Conservation (phyloP, 2,888 invertebrate genomes). For the Pandemis cinnamomeana region DNA sequence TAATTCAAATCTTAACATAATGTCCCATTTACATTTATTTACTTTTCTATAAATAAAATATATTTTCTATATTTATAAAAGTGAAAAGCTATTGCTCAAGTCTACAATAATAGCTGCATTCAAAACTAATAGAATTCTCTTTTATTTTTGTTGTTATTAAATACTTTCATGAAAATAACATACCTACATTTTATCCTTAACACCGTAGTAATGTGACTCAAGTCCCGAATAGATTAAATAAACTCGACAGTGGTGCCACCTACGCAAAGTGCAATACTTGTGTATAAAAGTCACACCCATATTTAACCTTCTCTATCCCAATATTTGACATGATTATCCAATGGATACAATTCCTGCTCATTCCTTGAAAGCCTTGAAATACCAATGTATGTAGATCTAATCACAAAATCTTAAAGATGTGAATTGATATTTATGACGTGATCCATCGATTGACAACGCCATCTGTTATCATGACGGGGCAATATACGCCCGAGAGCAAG, state of each 20-base stretch:
- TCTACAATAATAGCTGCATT: neutral
- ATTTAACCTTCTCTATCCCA: neutral
- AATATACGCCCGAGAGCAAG: too few species aligned
- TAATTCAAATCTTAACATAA: neutral
- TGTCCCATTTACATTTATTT: neutral
- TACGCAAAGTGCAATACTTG: neutral
- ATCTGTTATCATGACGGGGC: too few species aligned
- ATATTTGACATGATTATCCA: too few species aligned
- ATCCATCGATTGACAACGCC: too few species aligned
- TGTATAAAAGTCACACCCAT: neutral
- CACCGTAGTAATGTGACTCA: too few species aligned
- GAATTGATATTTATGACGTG: too few species aligned
- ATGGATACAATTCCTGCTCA: too few species aligned
- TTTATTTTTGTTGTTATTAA: neutral
- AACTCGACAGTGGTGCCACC: neutral
- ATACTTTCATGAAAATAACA: neutral
- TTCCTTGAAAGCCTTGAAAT: too few species aligned
- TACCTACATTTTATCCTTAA: neutral
- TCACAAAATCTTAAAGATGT: too few species aligned
- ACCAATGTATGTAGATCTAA: too few species aligned
- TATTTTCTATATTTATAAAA: neutral
- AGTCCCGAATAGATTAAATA: neutral
- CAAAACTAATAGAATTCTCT: neutral
- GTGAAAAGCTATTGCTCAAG: neutral
- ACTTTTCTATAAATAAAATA: neutral